Evolutionary conservation across 35 echinoderm and acorn worm species (phyloP).

Genomic region (Amphiura filiformis): DNA sequence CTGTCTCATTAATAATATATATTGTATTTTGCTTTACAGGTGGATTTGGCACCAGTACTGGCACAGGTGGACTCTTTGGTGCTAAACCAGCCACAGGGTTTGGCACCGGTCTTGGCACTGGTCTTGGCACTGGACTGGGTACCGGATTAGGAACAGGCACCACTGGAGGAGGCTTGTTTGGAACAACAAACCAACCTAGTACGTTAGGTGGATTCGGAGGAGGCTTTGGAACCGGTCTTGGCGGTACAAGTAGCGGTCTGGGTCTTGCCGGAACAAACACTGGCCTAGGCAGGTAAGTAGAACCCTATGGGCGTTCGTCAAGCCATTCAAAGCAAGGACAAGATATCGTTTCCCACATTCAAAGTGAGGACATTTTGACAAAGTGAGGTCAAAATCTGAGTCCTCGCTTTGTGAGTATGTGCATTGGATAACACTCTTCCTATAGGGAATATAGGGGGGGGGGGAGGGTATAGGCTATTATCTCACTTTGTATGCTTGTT

Average conservation of each 20-base stretch:
- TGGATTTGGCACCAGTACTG: conserved; percentile 53
- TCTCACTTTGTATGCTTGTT: too few species aligned
- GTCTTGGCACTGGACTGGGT: conserved; percentile 42
- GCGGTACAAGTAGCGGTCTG: conserved; percentile 35
- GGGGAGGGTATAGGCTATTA: too few species aligned
- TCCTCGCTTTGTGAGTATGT: too few species aligned
- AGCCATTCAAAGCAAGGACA: too few species aligned
- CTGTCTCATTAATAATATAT: too few species aligned
- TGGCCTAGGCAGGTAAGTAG: conserved; percentile 58
- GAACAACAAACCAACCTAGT: conserved; percentile 45
- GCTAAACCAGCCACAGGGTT: conserved; percentile 24
- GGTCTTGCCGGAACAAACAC: conserved; percentile 22
- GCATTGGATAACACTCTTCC: too few species aligned
- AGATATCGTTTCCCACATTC: too few species aligned
- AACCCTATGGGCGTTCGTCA: too few species aligned
- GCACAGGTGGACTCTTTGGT: conserved; percentile 40
- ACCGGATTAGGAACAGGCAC: conserved; percentile 45
- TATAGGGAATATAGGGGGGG: too few species aligned
- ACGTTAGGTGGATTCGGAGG: conserved; percentile 28
- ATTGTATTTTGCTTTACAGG: neutral
- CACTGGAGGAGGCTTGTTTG: conserved; percentile 68
- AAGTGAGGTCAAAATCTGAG: too few species aligned
- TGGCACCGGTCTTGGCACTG: conserved; percentile 55
- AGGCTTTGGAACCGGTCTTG: conserved; percentile 49
- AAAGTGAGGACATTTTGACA: too few species aligned